Conservation (phyloP, 23 tunicate species). For the Aplidium turbinatum region DNA sequence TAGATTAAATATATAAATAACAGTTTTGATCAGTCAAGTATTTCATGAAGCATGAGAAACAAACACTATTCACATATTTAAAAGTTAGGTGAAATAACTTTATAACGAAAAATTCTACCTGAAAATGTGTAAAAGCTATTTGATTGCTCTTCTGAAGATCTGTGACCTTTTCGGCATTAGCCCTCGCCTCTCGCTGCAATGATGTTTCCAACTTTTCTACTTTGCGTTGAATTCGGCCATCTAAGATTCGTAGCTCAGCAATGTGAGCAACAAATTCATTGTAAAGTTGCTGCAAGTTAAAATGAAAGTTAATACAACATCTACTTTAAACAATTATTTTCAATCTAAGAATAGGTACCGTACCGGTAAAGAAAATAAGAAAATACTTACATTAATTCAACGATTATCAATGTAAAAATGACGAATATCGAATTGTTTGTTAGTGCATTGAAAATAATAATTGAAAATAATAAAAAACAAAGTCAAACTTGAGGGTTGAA, state of each 20-base stretch:
- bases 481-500: constrained; percentile 66
- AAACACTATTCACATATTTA: no score
- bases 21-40: not conserved
- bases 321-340: no score
- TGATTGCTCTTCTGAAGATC: constrained; percentile 93
- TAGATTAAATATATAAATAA: not conserved
- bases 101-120: no score
- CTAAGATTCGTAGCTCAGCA: constrained; percentile 75
- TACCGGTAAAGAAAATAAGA: no score
- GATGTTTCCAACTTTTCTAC: constrained; percentile 83
- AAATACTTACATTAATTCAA: no score
- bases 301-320: not conserved
- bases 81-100: not conserved
- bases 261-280: constrained; percentile 95
- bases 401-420: no score
- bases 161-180: constrained; percentile 71
- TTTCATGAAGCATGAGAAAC: no score
- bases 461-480: not conserved
- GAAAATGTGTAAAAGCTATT: constrained; percentile 88
- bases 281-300: constrained; percentile 46
- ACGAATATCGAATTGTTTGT: no score
- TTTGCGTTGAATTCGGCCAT: constrained; percentile 79
- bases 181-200: constrained; percentile 68
- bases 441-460: no score
- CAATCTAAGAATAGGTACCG: no score